These are phyloP conservation scores for Bovichtus diacanthus DNA, from an alignment of 2,797 vertebrate genomes.

Conservation along the genomic window DNA sequence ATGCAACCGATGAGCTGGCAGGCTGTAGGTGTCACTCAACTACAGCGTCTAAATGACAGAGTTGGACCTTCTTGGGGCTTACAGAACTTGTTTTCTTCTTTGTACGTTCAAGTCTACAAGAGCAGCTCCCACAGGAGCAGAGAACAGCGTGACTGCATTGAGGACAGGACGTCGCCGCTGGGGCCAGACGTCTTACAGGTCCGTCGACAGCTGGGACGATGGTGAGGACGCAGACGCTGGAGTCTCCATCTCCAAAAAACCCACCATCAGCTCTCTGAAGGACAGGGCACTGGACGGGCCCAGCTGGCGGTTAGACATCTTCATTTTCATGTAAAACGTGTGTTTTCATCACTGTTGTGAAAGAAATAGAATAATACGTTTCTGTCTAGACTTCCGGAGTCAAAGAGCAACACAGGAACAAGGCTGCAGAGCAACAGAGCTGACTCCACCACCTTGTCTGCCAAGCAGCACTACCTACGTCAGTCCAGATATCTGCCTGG, in stretches of 20 bases:
- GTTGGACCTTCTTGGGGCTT: background rate
- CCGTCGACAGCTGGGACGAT: slow-evolving; percentile 88
- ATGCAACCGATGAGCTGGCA: slow-evolving; percentile 38
- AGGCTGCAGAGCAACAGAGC: slow-evolving; percentile 77
- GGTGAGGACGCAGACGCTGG: slow-evolving; percentile 85
- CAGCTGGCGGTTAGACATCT: slow-evolving; percentile 77
- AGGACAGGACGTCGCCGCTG: slow-evolving; percentile 89
- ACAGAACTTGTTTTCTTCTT: background rate
- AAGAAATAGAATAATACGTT: background rate
- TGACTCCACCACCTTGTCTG: slow-evolving; percentile 80
- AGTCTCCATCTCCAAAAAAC: slow-evolving; percentile 90
- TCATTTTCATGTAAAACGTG: background rate
- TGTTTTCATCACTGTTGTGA: background rate
- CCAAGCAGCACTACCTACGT: slow-evolving; percentile 93
- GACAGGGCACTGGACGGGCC: slow-evolving; percentile 82
- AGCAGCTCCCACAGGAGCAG: slow-evolving; percentile 65
- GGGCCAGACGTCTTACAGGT: slow-evolving; percentile 88
- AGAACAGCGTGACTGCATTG: slow-evolving; percentile 72
- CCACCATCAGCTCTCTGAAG: slow-evolving; percentile 82
- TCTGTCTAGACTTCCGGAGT: slow-evolving; percentile 66
- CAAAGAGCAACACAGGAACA: slow-evolving; percentile 71
- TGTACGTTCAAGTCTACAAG: slow-evolving; percentile 51
- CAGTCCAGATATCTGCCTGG: slow-evolving; percentile 95
- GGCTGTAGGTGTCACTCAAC: slow-evolving; percentile 32
- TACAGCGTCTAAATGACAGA: background rate